Percentiles rank a stretch among this genome's conserved stretches.
Evolutionary conservation across 2,888 invertebrate species (phyloP).

Genomic region (Lysandra bellargus): DNA sequence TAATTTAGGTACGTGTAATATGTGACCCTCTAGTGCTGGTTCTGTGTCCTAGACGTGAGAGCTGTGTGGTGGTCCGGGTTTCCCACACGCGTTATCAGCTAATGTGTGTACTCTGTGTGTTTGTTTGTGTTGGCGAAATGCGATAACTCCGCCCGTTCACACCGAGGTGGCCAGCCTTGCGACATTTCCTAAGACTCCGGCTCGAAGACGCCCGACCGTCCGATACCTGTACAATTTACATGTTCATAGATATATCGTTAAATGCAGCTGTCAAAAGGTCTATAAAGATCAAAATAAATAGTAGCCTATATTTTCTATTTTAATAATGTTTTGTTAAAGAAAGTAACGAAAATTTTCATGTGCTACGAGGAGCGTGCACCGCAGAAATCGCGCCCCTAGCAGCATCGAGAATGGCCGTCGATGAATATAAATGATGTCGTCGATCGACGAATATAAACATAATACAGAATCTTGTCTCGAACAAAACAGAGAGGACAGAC

Average conservation of each 20-base stretch:
- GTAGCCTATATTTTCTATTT: too few species aligned
- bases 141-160: constrained; percentile 46
- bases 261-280: not conserved
- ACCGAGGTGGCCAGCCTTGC: constrained; percentile 35
- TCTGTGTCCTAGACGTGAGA: constrained; percentile 15
- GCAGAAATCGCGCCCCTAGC: not conserved
- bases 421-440: too few species aligned
- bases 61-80: constrained; percentile 28
- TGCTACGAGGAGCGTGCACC: not conserved
- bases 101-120: constrained; percentile 43
- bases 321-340: too few species aligned
- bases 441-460: not conserved
- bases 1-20: not conserved
- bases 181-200: not conserved
- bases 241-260: not conserved
- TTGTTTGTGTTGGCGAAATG: constrained; percentile 46
- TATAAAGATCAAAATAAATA: too few species aligned
- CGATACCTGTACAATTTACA: not conserved
- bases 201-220: not conserved
- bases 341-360: too few species aligned
- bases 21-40: not conserved
- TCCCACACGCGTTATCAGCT: constrained; percentile 47
- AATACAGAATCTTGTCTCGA: not conserved
- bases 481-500: not conserved
- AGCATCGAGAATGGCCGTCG: not conserved